Evolutionary conservation across 2,797 vertebrate species (phyloP), one percentile per base, ranked within the genome.

Genomic region (Lindbergichthys nudifrons): DNA sequence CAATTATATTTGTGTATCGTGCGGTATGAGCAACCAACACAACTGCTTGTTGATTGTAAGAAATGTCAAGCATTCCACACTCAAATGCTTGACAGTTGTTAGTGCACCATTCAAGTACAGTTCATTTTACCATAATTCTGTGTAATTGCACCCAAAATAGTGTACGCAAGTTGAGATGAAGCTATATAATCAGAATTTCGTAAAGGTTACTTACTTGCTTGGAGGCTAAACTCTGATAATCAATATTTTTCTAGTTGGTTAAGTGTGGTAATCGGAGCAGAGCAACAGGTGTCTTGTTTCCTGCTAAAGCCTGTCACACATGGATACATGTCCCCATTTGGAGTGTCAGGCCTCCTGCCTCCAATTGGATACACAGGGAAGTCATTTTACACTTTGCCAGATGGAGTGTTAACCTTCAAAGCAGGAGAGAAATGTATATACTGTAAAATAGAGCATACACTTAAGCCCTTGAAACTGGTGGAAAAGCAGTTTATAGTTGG

Each of bases 221-320:
- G 48, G 73, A 72, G 68, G 42, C 63, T 10, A 84, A 86, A 84
- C 87, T 85, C 56, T 71, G 67, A 78, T 89, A 88, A 92, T 86
- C 81, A 83, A 90, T 90, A 85, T 87, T 84, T 14, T 75, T 83
- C 83, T 87, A 75, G 48, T 81, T 87, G 82, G 71, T 72, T 77
- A 56, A 77, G 66, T 3, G 42, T 21, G 11, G 82, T 89, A 90
- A 92, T 85, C 41, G 57, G 83, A 75, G 50, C 61, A 15, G 65
- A 85, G 84, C 80, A 88, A 87, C 91, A 94, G 89, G 89, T 93
- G 89, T 89, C 85, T 65, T 0, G 60, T 89, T 81, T 82, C 87
- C 81, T 70, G 52, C 70, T 68, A 54, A 84, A 89, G 82, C 68
- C 84, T 79, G 73, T 87, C 87, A 81, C 87, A 86, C 83, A 84